Conservation (phyloP, 2,888 invertebrate genomes). For the Apeira syringaria region DNA sequence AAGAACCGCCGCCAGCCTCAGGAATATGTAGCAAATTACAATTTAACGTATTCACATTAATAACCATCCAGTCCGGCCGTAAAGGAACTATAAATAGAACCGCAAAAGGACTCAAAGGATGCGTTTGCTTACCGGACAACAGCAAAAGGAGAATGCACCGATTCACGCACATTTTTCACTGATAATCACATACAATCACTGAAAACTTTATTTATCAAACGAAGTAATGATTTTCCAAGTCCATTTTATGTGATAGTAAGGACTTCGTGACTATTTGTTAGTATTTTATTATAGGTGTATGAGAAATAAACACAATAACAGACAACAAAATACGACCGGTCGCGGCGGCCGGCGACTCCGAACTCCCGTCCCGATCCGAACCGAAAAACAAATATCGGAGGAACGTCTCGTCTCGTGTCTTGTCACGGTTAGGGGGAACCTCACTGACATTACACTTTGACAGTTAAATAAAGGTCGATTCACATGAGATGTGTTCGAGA, state of each 20-base stretch:
- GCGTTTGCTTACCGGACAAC: slow-evolving; percentile 74
- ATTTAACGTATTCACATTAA: slow-evolving; percentile 46
- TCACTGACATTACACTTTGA: too few relatives aligned
- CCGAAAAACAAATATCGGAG: too few relatives aligned
- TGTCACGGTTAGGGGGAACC: too few relatives aligned
- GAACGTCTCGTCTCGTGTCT: too few relatives aligned
- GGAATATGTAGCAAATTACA: slow-evolving; percentile 46
- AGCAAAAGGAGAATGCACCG: slow-evolving; percentile 60
- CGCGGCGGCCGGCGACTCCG: slow-evolving; percentile 41
- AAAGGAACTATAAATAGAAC: slow-evolving; percentile 33
- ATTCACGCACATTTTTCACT: slow-evolving; percentile 63
- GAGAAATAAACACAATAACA: slow-evolving; percentile 46
- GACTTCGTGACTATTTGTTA: slow-evolving; percentile 44
- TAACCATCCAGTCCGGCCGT: slow-evolving; percentile 68
- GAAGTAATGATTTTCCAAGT: slow-evolving; percentile 29
- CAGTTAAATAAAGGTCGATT: too few relatives aligned
- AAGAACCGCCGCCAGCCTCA: slow-evolving; percentile 39
- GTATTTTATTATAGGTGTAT: slow-evolving; percentile 39
- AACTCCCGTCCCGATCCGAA: too few relatives aligned
- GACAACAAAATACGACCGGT: slow-evolving; percentile 37
- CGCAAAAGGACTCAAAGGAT: slow-evolving; percentile 54
- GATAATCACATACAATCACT: slow-evolving; percentile 48
- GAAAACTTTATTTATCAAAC: slow-evolving; percentile 20
- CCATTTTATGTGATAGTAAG: slow-evolving; percentile 50
- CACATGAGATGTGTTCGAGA: too few relatives aligned